Conservation (phyloP, 1,140 invertebrate genomes). For the Eumaeus atala region DNA sequence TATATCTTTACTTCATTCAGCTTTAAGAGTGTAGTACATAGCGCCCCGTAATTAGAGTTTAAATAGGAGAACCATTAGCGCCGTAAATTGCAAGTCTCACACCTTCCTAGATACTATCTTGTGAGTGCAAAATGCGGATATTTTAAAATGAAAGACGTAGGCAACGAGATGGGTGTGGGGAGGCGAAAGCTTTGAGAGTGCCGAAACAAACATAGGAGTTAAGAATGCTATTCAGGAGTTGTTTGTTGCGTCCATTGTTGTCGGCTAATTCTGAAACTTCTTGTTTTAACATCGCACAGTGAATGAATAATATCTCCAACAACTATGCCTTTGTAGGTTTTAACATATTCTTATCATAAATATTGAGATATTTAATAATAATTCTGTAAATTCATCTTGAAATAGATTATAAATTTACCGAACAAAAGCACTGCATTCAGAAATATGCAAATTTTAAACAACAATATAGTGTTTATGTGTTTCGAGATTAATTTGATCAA, state of each 20-base stretch:
- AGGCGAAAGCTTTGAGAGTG: conserved; percentile 23
- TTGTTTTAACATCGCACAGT: conserved; percentile 22
- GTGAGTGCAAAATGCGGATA: conserved; percentile 19
- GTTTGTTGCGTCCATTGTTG: conserved; percentile 29
- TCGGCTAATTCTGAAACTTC: conserved; percentile 17
- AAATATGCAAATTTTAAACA: no score
- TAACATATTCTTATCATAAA: conserved; percentile 3
- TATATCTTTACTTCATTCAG: conserved; percentile 4
- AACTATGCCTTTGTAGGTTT: conserved; percentile 26
- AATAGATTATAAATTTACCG: no score
- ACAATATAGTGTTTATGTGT: no score
- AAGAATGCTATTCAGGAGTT: conserved; percentile 33
- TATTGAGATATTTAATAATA: no score
- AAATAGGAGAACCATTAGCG: conserved; percentile 18
- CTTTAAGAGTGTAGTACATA: conserved; percentile 7
- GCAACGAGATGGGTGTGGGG: neutral
- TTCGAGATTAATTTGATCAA: no score
- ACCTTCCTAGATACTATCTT: conserved; percentile 29
- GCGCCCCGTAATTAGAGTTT: conserved; percentile 13
- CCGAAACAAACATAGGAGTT: conserved; percentile 44
- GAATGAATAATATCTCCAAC: conserved; percentile 6
- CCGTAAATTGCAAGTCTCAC: conserved; percentile 21
- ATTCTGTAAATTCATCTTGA: no score
- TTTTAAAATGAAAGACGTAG: conserved; percentile 18
- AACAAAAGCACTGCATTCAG: no score